Evolutionary conservation across 2,113 vertebrate genomes (phyloP), one percentile per base, ranked within the genome.

Genomic region (Sarotherodon lohbergeri): DNA sequence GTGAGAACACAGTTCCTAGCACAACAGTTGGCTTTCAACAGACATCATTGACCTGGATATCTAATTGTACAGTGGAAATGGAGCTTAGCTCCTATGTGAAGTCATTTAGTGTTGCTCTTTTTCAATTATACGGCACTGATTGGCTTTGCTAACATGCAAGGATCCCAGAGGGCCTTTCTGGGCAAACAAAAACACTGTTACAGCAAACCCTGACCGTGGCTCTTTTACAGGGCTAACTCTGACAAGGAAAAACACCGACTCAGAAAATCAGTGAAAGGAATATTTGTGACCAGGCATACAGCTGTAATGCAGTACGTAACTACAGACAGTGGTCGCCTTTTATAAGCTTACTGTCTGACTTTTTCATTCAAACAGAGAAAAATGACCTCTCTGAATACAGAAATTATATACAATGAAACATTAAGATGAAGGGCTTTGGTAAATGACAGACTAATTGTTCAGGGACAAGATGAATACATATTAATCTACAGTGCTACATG

Each of bases 51-150:
- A 54, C 13, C n/a, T 71, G 73, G 73, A 79, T 90, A 93, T 95
- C 83, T 91, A 91, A 93, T 94, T 85, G 80, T 78, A 88, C 63
- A 88, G 57, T 34, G 54, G 85, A 80, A 81, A 82, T 85, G 56
- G 81, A 83, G 54, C 66, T 80, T 24, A 48, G 80, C 63, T 82
- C 80, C 78, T 88, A 88, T 91, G 90, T 88, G 80, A 56, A 80
- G 85, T 82, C 88, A 89, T 94, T 92, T 90, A 91, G 86, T 3
- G 57, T 84, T 80, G 89, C 80, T 92, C 86, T 83, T 81, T 94
- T 95, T 93, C 90, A 93, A 88, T 92, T 91, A 91, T 82, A 90
- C 80, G 78, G 19, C 46, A 12, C 88, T 87, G 83, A 92, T 92
- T 89, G 82, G 82, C 82, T 93, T 76, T 76, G 54, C 89, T 57